These are phyloP conservation scores for Cheumatopsyche charites DNA, from an alignment of 1,140 invertebrate species.

Conservation along the genomic window DNA sequence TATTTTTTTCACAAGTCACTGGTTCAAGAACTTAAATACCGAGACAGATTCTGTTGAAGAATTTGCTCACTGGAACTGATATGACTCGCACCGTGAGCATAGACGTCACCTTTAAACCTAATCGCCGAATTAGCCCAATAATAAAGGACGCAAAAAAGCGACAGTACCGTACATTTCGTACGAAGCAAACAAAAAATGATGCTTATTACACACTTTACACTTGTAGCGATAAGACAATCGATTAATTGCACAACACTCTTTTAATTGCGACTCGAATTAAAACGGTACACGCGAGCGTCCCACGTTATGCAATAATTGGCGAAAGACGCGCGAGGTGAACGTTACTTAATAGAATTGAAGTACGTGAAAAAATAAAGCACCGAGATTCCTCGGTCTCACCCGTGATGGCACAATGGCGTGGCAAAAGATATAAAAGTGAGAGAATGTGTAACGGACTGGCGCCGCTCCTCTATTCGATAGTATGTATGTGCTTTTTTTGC, in stretches of 20 bases:
- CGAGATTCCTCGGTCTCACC: no score
- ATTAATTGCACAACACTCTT: not conserved
- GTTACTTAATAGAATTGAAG: no score
- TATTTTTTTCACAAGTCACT: slow-evolving; percentile 33
- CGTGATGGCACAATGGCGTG: no score
- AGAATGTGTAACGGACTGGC: no score
- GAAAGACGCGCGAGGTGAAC: not conserved
- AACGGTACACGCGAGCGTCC: slow-evolving; percentile 12
- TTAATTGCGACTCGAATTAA: not conserved
- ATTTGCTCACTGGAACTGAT: slow-evolving; percentile 29
- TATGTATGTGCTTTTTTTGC: no score
- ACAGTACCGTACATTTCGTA: not conserved
- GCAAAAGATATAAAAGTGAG: no score
- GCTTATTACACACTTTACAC: not conserved
- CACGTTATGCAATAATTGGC: slow-evolving; percentile 5
- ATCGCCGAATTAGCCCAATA: not conserved
- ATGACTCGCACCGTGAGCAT: not conserved
- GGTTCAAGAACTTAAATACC: slow-evolving; percentile 26
- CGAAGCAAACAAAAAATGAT: not conserved
- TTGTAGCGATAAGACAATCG: not conserved
- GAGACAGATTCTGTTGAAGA: slow-evolving; percentile 12
- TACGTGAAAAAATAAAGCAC: not conserved
- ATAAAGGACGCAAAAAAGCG: not conserved
- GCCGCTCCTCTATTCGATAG: no score
- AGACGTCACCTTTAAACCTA: not conserved